Evolutionary conservation across 2,888 invertebrate species (phyloP), one percentile per base, ranked within the genome.

Genomic region (Lasioglossum lativentre): DNA sequence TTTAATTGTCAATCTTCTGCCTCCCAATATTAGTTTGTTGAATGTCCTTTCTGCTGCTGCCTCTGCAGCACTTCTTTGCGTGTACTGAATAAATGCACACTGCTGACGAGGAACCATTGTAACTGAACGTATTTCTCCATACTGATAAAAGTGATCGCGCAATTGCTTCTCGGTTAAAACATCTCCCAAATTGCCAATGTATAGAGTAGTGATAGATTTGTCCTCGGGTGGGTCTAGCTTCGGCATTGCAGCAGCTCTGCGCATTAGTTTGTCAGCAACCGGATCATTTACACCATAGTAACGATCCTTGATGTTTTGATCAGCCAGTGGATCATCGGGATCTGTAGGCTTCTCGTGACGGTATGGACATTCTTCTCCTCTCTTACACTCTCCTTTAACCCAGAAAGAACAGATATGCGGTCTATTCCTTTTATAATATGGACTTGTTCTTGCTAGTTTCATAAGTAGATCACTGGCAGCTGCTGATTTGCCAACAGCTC

Each of bases 351-450:
- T 98, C 94, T 99, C 99, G 93, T 99, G 99, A 63, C 99, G 96
- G 94, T 99, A 99, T 0, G 99, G 99, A 95, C 99, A 99, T 94
- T 99, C 99, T 95, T 99, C 99, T 30, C 99, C 99, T 95, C 99
- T 96, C 93, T 98, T 97, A 94, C 99, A 99, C 95, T 99, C 99
- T 2, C 99, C 99, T 96, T 99, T 99, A n/a, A 99, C 99, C 98
- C 99, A 99, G 95, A 99, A 99, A 0, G 99, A 99, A 95, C 99
- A 99, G 76, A 99, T 98, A 95, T 99, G 99, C 0, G 99, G 99
- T 90, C 98, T 96, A 94, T 99, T 99, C 80, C 99, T 96, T 94
- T 99, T 99, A 95, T 99, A 99, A 95, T 99, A 99, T 0, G 99
- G 99, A 71, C 98, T 98, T 6, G 98, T 99, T 77, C 99, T 96